phyloP scores from a whole-genome alignment of 1,140 invertebrate genomes.

The Drosophila tropicalis region DNA sequence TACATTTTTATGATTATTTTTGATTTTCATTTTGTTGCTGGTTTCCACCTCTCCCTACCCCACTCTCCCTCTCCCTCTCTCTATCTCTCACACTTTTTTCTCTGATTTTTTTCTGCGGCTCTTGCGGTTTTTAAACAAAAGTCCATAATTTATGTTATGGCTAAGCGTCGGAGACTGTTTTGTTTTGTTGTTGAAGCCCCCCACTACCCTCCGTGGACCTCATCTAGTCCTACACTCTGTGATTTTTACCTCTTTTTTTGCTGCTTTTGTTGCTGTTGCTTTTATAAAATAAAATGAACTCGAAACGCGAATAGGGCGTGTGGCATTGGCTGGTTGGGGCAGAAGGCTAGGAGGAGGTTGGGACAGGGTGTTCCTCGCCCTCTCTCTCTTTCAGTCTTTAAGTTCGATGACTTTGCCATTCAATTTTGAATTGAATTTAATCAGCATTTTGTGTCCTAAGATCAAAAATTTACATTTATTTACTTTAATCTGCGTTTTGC shows the following conservation, averaged over 20 bases:
- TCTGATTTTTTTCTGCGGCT: conserved; percentile 46
- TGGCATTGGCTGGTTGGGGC: conserved; percentile 36
- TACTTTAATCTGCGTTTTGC: not conserved
- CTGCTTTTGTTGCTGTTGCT: conserved; percentile 48
- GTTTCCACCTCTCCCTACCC: conserved; percentile 1
- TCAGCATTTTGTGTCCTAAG: not conserved
- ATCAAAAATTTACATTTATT: conserved; percentile 2
- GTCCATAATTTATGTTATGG: conserved; percentile 77
- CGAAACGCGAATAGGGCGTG: conserved; percentile 48
- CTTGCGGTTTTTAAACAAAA: conserved; percentile 71
- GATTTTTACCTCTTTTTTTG: conserved; percentile 34
- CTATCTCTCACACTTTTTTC: conserved; percentile 19
- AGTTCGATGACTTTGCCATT: conserved; percentile 23
- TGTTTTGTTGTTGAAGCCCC: conserved; percentile 21
- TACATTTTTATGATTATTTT: not conserved
- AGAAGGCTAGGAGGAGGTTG: conserved; percentile 9
- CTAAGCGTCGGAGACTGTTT: conserved; percentile 49
- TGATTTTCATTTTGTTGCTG: conserved; percentile 34
- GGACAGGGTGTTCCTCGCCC: not conserved
- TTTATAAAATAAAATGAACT: conserved; percentile 74
- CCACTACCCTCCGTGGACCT: no score
- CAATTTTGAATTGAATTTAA: conserved; percentile 33
- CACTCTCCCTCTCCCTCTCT: not conserved
- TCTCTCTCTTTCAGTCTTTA: conserved; percentile 3
- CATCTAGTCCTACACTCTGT: conserved; percentile 14